phyloP scores from a whole-genome alignment of 2,797 vertebrate species.

The Melopsittacus undulatus region DNA sequence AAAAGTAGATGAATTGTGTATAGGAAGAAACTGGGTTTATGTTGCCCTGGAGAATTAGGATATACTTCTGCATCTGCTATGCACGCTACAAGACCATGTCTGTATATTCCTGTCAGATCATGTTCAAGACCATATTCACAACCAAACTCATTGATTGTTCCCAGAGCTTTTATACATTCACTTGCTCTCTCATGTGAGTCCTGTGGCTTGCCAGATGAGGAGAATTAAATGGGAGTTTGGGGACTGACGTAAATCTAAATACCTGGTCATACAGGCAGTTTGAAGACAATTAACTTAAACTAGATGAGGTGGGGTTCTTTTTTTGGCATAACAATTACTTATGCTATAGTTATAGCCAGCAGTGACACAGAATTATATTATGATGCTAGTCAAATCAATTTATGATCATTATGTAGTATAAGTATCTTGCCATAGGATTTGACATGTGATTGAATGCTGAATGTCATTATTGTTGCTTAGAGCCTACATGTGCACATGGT shows the following conservation, averaged over 20 bases:
- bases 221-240: neutral
- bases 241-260: neutral
- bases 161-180: neutral
- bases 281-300: neutral
- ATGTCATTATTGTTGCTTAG: neutral
- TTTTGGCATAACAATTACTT: neutral
- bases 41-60: neutral
- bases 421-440: neutral
- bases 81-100: neutral
- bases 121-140: neutral
- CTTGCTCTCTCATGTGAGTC: neutral
- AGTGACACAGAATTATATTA: neutral
- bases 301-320: neutral
- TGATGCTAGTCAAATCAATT: neutral
- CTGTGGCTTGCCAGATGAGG: neutral
- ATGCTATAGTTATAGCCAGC: neutral
- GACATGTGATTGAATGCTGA: neutral
- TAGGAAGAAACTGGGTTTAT: neutral
- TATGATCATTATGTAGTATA: neutral
- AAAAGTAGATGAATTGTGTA: neutral
- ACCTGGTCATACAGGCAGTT: neutral
- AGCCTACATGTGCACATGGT: accelerated
- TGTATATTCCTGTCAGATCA: neutral
- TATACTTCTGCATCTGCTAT: neutral
- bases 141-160: neutral